These are phyloP conservation scores for Sogatella furcifera DNA, from an alignment of 1,140 invertebrate genomes.

Conservation along the genomic window DNA sequence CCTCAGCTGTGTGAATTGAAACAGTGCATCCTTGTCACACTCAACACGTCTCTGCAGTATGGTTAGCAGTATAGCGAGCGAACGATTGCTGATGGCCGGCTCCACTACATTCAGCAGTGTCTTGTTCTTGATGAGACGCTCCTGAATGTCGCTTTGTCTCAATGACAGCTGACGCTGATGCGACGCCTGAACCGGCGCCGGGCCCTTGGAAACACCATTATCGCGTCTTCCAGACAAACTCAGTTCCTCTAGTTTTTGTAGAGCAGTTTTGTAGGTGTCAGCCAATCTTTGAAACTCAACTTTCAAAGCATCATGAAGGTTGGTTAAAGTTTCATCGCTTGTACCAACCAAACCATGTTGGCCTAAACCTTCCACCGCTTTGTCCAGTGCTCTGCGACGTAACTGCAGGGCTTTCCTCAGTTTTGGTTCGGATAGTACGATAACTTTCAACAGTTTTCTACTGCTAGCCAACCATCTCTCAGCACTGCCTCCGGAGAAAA, in stretches of 20 bases:
- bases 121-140: slow-evolving; percentile 84
- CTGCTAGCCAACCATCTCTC: slow-evolving; percentile 37
- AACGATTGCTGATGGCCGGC: slow-evolving; percentile 42
- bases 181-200: slow-evolving; percentile 74
- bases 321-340: slow-evolving; percentile 43
- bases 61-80: slow-evolving; percentile 40
- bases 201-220: slow-evolving; percentile 44
- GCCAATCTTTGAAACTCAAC: slow-evolving; percentile 68
- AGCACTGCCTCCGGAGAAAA: slow-evolving; percentile 49
- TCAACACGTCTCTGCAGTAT: slow-evolving; percentile 53
- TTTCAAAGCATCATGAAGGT: slow-evolving; percentile 41
- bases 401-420: slow-evolving; percentile 46
- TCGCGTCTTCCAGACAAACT: slow-evolving; percentile 35
- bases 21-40: slow-evolving; percentile 56
- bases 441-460: slow-evolving; percentile 42
- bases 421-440: slow-evolving; percentile 39
- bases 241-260: slow-evolving; percentile 78
- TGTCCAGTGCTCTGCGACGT: slow-evolving; percentile 59
- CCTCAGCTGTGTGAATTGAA: slow-evolving; percentile 55
- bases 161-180: slow-evolving; percentile 81
- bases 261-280: slow-evolving; percentile 74
- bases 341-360: slow-evolving; percentile 72
- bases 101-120: slow-evolving; percentile 77
- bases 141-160: slow-evolving; percentile 68
- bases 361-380: slow-evolving; percentile 74